Conservation (phyloP, 2,797 vertebrate species). For the Notamacropus eugenii region DNA sequence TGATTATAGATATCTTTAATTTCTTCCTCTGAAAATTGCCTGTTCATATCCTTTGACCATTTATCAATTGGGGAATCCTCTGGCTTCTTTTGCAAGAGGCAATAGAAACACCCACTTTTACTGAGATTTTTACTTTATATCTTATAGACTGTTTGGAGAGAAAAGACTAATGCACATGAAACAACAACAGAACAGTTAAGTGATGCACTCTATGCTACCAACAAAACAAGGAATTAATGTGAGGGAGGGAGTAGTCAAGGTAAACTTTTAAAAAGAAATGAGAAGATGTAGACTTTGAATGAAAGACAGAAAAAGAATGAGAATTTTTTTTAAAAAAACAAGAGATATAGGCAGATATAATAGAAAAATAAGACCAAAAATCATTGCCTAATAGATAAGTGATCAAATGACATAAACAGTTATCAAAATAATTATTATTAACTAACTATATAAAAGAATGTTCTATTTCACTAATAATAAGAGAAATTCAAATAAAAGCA, state of each 20-base stretch:
- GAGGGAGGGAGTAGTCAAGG: not conserved
- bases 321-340: not conserved
- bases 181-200: not conserved
- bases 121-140: not conserved
- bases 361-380: not conserved
- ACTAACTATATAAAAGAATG: not conserved
- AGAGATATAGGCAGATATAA: not conserved
- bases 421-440: not conserved
- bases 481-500: not conserved
- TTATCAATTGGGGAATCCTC: too few relatives aligned
- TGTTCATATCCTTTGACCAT: too few relatives aligned
- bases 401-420: not conserved
- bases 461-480: not conserved
- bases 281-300: not conserved
- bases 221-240: not conserved
- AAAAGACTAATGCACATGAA: not conserved
- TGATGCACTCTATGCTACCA: not conserved
- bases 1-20: too few relatives aligned
- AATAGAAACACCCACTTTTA: not conserved
- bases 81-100: not conserved
- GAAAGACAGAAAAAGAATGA: not conserved
- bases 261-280: not conserved
- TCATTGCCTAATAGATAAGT: not conserved
- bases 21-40: too few relatives aligned
- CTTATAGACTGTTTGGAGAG: not conserved